Evolutionary conservation across 35 echinoderm and acorn worm species (phyloP).

Genomic region (Lytechinus pictus): DNA sequence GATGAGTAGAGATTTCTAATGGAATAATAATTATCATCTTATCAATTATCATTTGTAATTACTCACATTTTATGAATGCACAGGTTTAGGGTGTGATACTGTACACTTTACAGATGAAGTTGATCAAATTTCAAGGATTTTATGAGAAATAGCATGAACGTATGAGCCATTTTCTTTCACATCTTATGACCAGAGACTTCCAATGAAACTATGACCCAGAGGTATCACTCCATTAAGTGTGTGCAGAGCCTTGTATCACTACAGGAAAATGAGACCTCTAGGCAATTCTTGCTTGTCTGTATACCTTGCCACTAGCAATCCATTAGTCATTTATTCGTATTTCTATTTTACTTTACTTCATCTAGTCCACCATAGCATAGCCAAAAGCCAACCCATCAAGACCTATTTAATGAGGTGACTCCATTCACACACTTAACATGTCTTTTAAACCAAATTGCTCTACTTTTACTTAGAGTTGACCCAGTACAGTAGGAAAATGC

Average conservation of each 20-base stretch:
- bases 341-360: neutral
- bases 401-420: constrained; percentile 26
- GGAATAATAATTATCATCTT: too few species aligned
- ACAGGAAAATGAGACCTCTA: neutral
- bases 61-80: too few species aligned
- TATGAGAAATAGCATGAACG: neutral
- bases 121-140: neutral
- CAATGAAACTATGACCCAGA: neutral
- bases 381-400: constrained; percentile 16
- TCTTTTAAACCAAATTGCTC: neutral
- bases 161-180: neutral
- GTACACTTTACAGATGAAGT: neutral
- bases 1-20: too few species aligned
- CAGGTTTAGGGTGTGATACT: neutral
- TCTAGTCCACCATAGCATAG: neutral
- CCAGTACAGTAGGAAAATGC: neutral
- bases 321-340: neutral
- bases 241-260: neutral
- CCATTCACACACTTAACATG: neutral
- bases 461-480: neutral
- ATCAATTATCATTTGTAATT: too few species aligned
- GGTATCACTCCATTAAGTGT: neutral
- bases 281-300: neutral
- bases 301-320: constrained; percentile 2
- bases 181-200: neutral